Base-by-base conservation (phyloP, 2,113 vertebrate genomes). In the Grus americana region DNA sequence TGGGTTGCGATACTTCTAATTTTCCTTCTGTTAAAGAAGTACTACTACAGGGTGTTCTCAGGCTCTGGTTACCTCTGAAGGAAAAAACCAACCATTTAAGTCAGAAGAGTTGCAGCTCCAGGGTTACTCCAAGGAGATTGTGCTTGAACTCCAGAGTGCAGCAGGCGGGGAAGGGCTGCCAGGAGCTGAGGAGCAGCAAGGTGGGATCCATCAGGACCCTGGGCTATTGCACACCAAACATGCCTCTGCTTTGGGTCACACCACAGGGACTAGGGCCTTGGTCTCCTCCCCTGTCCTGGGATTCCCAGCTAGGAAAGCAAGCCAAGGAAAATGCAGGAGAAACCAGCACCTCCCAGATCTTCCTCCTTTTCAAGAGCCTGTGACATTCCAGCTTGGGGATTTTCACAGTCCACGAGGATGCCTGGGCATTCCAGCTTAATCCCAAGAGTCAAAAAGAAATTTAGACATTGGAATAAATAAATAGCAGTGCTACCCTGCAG, bases 401-500 rank as follows among this genome's bases (percentile, higher is more conserved):
- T 90, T 89, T 75, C 44, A 62, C 3, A 38, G 75, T 44, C 71
- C 50, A 61, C 0, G 0, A 74, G 75, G 55, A 84, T 7, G 44
- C 23, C 21, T 76, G 71, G 75, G 55, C 29, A 70, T 55, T 80
- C 44, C 55, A 78, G 61, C 38, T 95, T 83, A 93, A 91, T 78
- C 68, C 22, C 13, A 2, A 46, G 74, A 91, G 65, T 67, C 2
- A 0, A 74, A 91, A 91, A 91, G 49, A 52, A 88, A 58, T 47
- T 88, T 86, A 92, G 88, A 71, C 68, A 58, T 8, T 78, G 50
- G 44, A 88, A 92, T 88, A 94, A 93, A 96, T 38, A 86, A 88
- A 89, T 2, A 85, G 63, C 38, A 86, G 55, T 50, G 68, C 67
- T 78, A 79, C 44, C 68, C 75, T 86, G 72, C 47, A 83, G 68